Percentiles rank a stretch among this genome's conserved stretches.
phyloP scores from a whole-genome alignment of 2,888 invertebrate genomes.

The Xestia c-nigrum region DNA sequence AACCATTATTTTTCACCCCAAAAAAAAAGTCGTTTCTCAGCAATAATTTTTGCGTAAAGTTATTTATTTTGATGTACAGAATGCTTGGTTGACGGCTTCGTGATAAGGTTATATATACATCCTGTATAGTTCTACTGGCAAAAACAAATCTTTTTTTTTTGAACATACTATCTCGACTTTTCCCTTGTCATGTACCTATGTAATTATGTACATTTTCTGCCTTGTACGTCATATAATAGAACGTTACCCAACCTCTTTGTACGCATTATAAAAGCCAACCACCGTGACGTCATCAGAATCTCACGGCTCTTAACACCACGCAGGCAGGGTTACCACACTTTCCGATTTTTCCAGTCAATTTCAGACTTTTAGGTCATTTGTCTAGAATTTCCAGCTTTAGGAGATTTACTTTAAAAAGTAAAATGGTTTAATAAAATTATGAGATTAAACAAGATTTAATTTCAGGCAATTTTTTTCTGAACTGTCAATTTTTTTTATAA shows the following conservation, averaged over 20 bases:
- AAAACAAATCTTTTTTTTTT: not conserved
- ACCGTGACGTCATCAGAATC: slow-evolving; percentile 47
- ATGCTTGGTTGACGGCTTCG: too few species aligned
- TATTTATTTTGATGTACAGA: too few species aligned
- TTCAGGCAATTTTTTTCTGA: not conserved
- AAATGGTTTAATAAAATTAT: not conserved
- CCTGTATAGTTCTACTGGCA: not conserved
- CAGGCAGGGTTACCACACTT: not conserved
- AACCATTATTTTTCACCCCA: too few species aligned
- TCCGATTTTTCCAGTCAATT: not conserved
- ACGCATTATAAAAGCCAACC: slow-evolving; percentile 34
- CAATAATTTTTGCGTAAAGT: too few species aligned
- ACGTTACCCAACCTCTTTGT: slow-evolving; percentile 37
- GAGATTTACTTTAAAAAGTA: not conserved
- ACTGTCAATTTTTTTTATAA: not conserved
- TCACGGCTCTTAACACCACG: slow-evolving; percentile 13
- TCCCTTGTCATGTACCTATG: not conserved
- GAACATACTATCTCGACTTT: not conserved
- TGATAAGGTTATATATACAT: too few species aligned
- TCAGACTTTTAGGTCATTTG: not conserved
- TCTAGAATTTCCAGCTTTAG: not conserved
- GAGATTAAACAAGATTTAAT: not conserved
- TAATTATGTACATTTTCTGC: not conserved
- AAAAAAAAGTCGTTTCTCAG: too few species aligned
- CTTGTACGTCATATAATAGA: slow-evolving; percentile 6